A percentile compares a stretch with the other conserved stretches of the same genome.
Evolutionary conservation across 2,888 invertebrate genomes (phyloP).

Genomic region (Chloroclysta siterata): DNA sequence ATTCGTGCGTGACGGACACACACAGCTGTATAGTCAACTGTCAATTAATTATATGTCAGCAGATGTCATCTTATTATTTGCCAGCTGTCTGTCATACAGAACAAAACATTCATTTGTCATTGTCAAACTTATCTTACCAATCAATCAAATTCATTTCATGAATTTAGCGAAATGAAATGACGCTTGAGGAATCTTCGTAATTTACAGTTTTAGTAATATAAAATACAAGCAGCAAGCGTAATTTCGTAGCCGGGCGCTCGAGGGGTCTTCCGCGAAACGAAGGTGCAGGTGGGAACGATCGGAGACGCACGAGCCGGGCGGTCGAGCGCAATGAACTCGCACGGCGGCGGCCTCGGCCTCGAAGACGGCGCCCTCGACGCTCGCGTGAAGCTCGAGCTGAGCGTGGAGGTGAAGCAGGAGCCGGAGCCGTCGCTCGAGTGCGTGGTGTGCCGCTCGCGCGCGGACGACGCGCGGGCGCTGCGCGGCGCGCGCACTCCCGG

Average conservation of each 20-base stretch:
- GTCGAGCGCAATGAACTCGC: slow-evolving; percentile 56
- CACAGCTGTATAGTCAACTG: no score
- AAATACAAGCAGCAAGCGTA: neutral
- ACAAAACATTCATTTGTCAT: neutral
- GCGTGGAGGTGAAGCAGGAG: slow-evolving; percentile 62
- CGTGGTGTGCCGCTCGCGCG: slow-evolving; percentile 54
- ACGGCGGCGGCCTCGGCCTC: neutral
- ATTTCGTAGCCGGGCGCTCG: neutral
- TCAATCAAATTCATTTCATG: neutral
- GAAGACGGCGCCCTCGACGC: slow-evolving; percentile 30
- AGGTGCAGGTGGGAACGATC: neutral
- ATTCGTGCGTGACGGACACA: no score
- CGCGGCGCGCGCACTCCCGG: slow-evolving; percentile 54
- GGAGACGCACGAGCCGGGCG: neutral
- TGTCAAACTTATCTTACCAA: neutral
- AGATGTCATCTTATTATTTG: no score
- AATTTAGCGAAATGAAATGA: slow-evolving; percentile 12
- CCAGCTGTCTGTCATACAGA: no score
- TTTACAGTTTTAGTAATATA: neutral
- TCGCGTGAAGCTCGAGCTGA: slow-evolving; percentile 56
- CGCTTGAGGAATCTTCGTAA: slow-evolving; percentile 4
- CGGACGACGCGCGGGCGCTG: slow-evolving; percentile 36
- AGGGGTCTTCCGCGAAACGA: neutral
- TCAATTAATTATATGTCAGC: no score
- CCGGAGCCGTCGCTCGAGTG: slow-evolving; percentile 66